Evolutionary conservation across 2,797 vertebrate genomes (phyloP).

Genomic region (Melanotaenia trifasciata): DNA sequence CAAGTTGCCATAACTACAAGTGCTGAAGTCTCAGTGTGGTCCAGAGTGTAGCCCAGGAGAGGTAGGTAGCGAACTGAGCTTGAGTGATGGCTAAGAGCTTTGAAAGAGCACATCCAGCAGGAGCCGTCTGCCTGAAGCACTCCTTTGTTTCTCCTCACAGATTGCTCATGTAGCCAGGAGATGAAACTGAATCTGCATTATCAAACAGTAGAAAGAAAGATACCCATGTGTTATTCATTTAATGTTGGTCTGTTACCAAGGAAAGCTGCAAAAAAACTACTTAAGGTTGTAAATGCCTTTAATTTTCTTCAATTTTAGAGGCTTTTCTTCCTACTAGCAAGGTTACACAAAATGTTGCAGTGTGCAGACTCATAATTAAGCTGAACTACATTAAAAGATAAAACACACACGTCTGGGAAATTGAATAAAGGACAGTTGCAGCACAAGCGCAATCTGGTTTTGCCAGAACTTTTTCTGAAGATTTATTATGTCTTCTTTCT

Average conservation of each 20-base stretch:
- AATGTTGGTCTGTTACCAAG: slow-evolving; percentile 48
- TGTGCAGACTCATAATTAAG: slow-evolving; percentile 44
- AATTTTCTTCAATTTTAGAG: slow-evolving; percentile 44
- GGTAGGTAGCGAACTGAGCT: slow-evolving; percentile 54
- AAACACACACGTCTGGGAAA: slow-evolving; percentile 17
- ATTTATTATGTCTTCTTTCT: slow-evolving; percentile 22
- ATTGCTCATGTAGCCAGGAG: slow-evolving; percentile 47
- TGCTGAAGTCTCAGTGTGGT: slow-evolving; percentile 51
- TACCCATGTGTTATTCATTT: slow-evolving; percentile 57
- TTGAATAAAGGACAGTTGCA: slow-evolving; percentile 41
- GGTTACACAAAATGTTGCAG: slow-evolving; percentile 20
- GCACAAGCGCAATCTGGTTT: slow-evolving; percentile 47
- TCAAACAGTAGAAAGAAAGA: slow-evolving; percentile 33
- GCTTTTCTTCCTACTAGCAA: slow-evolving; percentile 30
- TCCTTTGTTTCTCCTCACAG: slow-evolving; percentile 38
- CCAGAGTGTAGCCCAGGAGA: slow-evolving; percentile 52
- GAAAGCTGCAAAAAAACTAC: slow-evolving; percentile 26
- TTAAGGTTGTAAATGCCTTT: slow-evolving; percentile 52
- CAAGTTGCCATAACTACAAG: slow-evolving; percentile 70
- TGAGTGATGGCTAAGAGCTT: slow-evolving; percentile 62
- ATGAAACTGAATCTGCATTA: slow-evolving; percentile 58
- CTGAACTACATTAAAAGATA: slow-evolving; percentile 46
- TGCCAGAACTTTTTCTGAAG: slow-evolving; percentile 32
- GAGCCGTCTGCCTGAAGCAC: slow-evolving; percentile 40
- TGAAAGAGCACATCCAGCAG: slow-evolving; percentile 53